Evolutionary conservation across 2,113 vertebrate genomes (phyloP).

Genomic region (Ptilorrhoa leucosticta): DNA sequence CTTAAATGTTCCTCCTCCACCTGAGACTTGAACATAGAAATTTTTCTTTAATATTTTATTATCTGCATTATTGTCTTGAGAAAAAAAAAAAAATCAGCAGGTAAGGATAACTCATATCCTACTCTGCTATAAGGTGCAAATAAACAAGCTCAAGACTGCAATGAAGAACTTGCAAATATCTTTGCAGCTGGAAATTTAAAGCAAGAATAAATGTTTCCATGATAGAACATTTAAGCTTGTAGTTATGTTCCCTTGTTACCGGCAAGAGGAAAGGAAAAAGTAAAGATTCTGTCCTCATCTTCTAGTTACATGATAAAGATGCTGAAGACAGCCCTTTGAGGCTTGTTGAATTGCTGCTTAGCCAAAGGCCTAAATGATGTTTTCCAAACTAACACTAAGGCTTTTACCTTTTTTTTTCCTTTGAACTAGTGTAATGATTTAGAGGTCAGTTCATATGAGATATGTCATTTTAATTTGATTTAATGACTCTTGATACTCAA

Average conservation of each 20-base stretch:
- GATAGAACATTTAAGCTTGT: not conserved
- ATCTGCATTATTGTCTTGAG: not conserved
- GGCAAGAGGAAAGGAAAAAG: not conserved
- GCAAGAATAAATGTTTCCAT: not conserved
- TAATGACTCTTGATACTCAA: not conserved
- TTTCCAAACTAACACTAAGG: not conserved
- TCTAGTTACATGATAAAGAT: not conserved
- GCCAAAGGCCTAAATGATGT: not conserved
- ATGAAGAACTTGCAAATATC: not conserved
- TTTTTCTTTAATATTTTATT: not conserved
- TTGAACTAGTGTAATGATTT: not conserved
- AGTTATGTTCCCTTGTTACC: not conserved
- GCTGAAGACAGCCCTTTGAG: not conserved
- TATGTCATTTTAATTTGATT: not conserved
- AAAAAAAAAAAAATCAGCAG: not conserved
- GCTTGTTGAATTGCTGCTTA: not conserved
- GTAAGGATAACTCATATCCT: not conserved
- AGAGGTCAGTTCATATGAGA: not conserved
- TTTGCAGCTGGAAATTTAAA: not conserved
- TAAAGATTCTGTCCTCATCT: not conserved
- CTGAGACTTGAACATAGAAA: not conserved
- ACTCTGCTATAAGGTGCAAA: not conserved
- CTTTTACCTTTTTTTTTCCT: not conserved
- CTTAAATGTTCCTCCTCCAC: not conserved
- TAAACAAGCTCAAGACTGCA: not conserved